Base-by-base conservation (phyloP, 2,888 invertebrate species). In the Sympetrum striolatum region DNA sequence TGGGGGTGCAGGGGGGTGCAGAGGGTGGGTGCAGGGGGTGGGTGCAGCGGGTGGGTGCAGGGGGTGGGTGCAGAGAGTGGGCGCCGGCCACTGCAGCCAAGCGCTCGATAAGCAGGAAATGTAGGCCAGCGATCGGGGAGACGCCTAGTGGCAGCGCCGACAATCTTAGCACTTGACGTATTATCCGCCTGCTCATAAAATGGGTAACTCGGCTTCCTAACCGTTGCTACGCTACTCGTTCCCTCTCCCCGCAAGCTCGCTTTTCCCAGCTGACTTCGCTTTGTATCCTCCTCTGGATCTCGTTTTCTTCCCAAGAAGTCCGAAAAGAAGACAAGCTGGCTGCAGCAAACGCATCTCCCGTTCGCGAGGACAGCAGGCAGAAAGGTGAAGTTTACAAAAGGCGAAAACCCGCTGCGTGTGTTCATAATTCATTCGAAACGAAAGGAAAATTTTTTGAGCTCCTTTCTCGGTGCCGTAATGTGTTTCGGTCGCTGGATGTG, bases 81-180 rank as follows among this genome's bases (percentile, higher is more conserved):
- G 22, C 10, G 35, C 35, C 2, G 35, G 80, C 12, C 35, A 14
- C 31, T 35, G 39, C 22, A 22, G 53, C 44, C 6, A n/a, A 31
- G 82, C 86, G 86, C 53, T 86, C 86, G 86, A 86, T 86, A 86
- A 86, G 31, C 60, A 58, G 58, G 86, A 86, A 86, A 86, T 86
- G 86, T 86, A 86, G 86, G 86, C 86, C 86, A 86, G 86, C 86
- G 86, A 25, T 60, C 37, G 58, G 58, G 58, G 86, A 86, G 86
- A n/a, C 86, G 53, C 86, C 86, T 86, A 60, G 86, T 53, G 86
- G 60, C 86, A 86, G 86, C 58, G 8, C 60, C 37, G 58, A 37
- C 35, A 86, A 60, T 60, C 58, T 86, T 37, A n/a, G 22, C 86
- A 37, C 58, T 35, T 60, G 58, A 35, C 60, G 60, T 86, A 86